Conservation (phyloP, 2,888 invertebrate genomes). For the Cistogaster globosa region DNA sequence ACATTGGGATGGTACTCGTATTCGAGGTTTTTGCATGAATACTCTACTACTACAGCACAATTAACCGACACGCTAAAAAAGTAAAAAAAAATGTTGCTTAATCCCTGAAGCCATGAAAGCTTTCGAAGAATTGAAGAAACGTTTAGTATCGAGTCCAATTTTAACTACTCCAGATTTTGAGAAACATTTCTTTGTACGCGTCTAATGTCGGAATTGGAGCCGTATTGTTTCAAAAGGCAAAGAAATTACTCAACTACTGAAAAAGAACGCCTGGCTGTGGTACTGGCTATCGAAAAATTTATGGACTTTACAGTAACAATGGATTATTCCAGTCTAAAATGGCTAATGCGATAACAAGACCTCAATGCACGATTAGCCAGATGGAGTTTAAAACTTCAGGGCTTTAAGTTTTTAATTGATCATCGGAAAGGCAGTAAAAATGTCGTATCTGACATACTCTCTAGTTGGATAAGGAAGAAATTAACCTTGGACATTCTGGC, state of each 20-base stretch:
- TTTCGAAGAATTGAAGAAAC: background rate
- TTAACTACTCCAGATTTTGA: constrained; percentile 8
- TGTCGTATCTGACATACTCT: background rate
- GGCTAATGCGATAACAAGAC: too few species aligned
- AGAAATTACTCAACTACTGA: constrained; percentile 11
- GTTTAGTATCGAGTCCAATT: constrained; percentile 14
- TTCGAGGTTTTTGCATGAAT: too few species aligned
- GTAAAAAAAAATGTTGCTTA: too few species aligned
- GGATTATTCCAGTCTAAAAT: too few species aligned
- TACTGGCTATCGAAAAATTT: background rate
- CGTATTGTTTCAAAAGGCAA: constrained; percentile 27
- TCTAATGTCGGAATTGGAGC: constrained; percentile 9
- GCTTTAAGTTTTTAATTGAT: background rate
- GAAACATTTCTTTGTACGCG: constrained; percentile 17
- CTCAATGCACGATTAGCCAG: too few species aligned
- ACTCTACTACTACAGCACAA: too few species aligned
- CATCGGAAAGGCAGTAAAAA: constrained; percentile 11
- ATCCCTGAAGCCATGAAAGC: too few species aligned
- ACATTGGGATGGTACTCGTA: too few species aligned
- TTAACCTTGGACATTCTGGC: background rate
- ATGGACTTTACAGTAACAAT: too few species aligned
- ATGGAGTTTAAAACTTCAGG: background rate
- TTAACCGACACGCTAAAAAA: too few species aligned
- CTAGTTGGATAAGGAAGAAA: background rate
- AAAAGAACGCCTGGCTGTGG: background rate